phyloP scores from a whole-genome alignment of 1,140 invertebrate genomes.

The Drosophila suzukii region DNA sequence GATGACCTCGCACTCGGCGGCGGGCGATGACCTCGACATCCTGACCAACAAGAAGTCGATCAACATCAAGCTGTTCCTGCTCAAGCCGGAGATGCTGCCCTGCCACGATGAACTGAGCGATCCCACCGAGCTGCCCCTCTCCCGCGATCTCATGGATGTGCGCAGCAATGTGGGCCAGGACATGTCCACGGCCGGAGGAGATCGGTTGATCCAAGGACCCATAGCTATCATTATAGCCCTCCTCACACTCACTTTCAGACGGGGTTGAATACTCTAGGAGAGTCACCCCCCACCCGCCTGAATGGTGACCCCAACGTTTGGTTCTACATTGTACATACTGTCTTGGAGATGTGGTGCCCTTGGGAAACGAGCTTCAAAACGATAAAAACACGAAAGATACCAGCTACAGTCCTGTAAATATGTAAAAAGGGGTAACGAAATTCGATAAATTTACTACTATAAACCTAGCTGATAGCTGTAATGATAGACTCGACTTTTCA shows the following conservation, averaged over 20 bases:
- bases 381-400: conserved; percentile 23
- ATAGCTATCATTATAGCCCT: conserved; percentile 13
- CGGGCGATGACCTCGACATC: conserved; percentile 54
- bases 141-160: conserved; percentile 84
- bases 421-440: conserved; percentile 59
- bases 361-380: conserved; percentile 76
- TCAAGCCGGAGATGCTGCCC: conserved; percentile 88
- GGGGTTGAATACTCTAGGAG: conserved; percentile 44
- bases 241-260: conserved; percentile 25
- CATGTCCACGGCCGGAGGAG: conserved; percentile 26
- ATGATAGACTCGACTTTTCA: conserved; percentile 69
- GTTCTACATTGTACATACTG: conserved; percentile 53
- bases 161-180: conserved; percentile 75
- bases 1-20: conserved; percentile 16
- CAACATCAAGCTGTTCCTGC: conserved; percentile 86
- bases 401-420: conserved; percentile 65
- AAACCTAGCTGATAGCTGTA: conserved; percentile 74
- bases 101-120: conserved; percentile 88
- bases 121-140: conserved; percentile 86
- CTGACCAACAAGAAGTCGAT: conserved; percentile 68
- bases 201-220: background rate
- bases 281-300: background rate
- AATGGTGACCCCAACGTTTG: conserved; percentile 13
- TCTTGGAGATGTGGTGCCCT: conserved; percentile 38
- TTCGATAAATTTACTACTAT: conserved; percentile 56